Base-by-base conservation (phyloP, 2,113 vertebrate genomes). In the Alligator mississippiensis region DNA sequence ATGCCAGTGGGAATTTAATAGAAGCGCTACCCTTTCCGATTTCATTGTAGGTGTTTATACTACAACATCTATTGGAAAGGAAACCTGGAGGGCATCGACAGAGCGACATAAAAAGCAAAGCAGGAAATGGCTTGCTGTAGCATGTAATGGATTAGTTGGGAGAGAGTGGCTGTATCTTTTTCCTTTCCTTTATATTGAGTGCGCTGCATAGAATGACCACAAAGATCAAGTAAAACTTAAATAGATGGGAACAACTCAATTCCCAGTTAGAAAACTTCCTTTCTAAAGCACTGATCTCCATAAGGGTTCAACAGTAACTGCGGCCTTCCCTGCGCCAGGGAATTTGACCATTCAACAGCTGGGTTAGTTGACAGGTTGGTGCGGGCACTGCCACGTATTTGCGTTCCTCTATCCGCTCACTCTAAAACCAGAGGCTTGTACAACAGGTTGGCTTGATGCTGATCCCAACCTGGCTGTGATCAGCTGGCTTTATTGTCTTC, bases 51-150 rank as follows among this genome's bases (percentile, higher is more conserved):
- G 93, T 24, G 10, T 87, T 87, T 38, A 2, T 64, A 24, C 75
- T 59, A 38, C 91, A 66, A 89, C 25, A 77, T 85, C 84, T 94
- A 91, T 80, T 92, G 95, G 90, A 0, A 5, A 92, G 74, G 72
- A 9, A 86, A 18, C 87, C 84, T 93, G 87, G 93, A 93, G 90
- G 93, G 38, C 79, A 61, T 16, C 27, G 30, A 63, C 61, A 6
- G 2, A n/a, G 25, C 28, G 24, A 24, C 59, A 21, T 64, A 68
- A 81, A 86, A 84, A 47, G 72, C 84, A 80, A 54, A 89, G 70
- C 27, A 86, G 79, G 68, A 74, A 74, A 74, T 74, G 34, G 47
- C 70, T 74, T 74, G 70, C 70, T 25, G 38, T 74, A 38, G 34
- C 47, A 74, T 74, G 70, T 74, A 30, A 47, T 15, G n/a, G 38